These are phyloP conservation scores for Aramus guarauna DNA, from an alignment of 2,113 vertebrate genomes.

Conservation along the genomic window DNA sequence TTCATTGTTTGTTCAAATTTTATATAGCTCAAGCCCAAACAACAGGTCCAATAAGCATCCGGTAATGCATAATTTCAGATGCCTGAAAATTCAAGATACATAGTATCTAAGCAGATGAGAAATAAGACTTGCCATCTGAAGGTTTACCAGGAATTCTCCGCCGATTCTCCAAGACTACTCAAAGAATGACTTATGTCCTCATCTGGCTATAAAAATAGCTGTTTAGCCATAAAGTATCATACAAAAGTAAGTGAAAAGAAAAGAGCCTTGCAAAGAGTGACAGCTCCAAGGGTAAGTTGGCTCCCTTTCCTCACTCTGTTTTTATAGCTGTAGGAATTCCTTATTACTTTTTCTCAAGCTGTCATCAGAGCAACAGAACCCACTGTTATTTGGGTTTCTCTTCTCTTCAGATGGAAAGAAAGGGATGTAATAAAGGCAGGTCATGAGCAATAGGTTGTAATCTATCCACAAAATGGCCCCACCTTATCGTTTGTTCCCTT, in stretches of 20 bases:
- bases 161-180: not conserved
- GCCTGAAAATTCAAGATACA: not conserved
- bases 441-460: constrained; percentile 50
- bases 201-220: constrained; percentile 50
- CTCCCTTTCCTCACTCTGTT: constrained; percentile 55
- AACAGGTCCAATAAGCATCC: not conserved
- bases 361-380: constrained; percentile 62
- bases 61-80: not conserved
- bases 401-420: constrained; percentile 32
- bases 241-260: constrained; percentile 58
- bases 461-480: constrained; percentile 40
- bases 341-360: constrained; percentile 62
- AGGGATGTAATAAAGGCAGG: constrained; percentile 35
- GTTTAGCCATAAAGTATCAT: constrained; percentile 31
- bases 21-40: not conserved
- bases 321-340: constrained; percentile 66
- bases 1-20: not conserved
- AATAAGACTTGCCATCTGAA: constrained; percentile 11
- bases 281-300: constrained; percentile 53
- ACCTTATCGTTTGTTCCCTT: constrained; percentile 49
- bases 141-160: not conserved
- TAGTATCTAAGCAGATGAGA: not conserved
- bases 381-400: constrained; percentile 49
- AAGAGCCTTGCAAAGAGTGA: constrained; percentile 55
- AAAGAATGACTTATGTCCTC: constrained; percentile 44